Evolutionary conservation across 2,113 vertebrate genomes (phyloP).

Genomic region (Peromyscus leucopus): DNA sequence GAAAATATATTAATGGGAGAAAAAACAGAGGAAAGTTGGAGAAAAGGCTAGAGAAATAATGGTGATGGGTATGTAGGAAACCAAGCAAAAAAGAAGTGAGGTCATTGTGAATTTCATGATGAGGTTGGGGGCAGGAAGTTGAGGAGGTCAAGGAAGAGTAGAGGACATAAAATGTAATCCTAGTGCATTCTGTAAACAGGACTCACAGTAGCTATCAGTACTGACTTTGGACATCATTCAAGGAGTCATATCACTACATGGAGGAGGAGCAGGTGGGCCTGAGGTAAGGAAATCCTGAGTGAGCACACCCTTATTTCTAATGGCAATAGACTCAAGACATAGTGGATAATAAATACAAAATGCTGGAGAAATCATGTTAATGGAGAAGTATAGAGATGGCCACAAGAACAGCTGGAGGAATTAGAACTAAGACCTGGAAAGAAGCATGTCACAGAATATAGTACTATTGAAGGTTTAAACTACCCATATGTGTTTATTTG

Average conservation of each 20-base stretch:
- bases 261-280: neutral
- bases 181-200: neutral
- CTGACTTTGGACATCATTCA: neutral
- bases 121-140: fast-evolving
- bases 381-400: neutral
- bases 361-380: neutral
- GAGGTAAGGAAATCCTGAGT: neutral
- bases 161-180: neutral
- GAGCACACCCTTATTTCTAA: neutral
- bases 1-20: neutral
- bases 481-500: neutral
- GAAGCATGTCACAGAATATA: neutral
- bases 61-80: neutral
- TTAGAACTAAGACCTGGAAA: neutral
- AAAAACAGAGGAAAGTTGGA: neutral
- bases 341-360: neutral
- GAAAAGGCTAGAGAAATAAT: neutral
- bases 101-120: neutral
- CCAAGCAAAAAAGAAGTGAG: neutral
- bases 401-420: neutral
- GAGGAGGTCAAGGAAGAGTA: neutral
- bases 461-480: neutral
- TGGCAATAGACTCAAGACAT: neutral
- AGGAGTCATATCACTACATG: neutral
- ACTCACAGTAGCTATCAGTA: neutral